Evolutionary conservation across 23 tunicate species (phyloP), one percentile per base, ranked within the genome.

Genomic region (Clavelina lepadiformis): DNA sequence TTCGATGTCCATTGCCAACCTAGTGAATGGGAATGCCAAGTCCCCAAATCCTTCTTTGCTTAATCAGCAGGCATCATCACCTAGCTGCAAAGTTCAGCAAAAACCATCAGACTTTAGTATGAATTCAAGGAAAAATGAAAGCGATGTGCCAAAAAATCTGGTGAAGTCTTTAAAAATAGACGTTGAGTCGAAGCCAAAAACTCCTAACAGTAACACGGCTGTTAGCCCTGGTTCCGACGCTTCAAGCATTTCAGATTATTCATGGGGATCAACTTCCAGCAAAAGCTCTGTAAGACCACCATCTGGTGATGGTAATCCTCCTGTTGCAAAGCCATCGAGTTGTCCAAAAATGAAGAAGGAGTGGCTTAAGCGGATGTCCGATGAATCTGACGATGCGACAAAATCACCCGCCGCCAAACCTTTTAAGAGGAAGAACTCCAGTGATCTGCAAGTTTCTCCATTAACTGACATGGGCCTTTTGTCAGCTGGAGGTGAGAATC

Each of bases 261-360:
- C 67, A 2, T 61, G 45, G 30, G 67, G 67, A 2, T 61, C 67
- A n/a, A 2, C 61, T 4, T 56, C 61, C 5, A 26, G 61, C 31
- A 56, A 56, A 56, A 61, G 15, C 49, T 8, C 11, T 8, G 49
- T 41, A 11, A 41, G 15, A 41, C 11, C 49, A 11, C 49, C 49
- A 41, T 41, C 49, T 8, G 15, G 49, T 15, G 49, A 41, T 41
- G 15, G 49, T 41, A n/a, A n/a, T n/a, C n/a, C n/a, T n/a, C 15
- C 49, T 8, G 49, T 11, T 8, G 15, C 72, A 23, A 66, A 66
- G 29, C 4, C 26, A 3, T 38, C 38, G 15, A 3, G 13, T 21
- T 63, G 71, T 23, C 68, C 79, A 1, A 63, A 63, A 36, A 2
- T 74, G 71, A 74, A 74, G 53, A 74, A 74, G 35, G 80, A 61